Conservation (phyloP, 64 coral and sea anemone genomes). For the Dendrophyllia cribrosa region DNA sequence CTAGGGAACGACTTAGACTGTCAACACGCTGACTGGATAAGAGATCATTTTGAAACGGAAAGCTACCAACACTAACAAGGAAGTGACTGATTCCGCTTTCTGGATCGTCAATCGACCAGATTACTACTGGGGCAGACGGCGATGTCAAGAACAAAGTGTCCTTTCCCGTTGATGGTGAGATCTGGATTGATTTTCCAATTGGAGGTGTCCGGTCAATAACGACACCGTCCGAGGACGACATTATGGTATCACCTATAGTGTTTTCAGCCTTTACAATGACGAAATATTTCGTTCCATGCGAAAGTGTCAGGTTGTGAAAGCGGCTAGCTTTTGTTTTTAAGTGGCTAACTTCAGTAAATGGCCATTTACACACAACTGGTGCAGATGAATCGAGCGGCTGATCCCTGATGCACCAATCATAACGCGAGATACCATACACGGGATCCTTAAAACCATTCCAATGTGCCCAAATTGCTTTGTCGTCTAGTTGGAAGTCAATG, state of each 20-base stretch:
- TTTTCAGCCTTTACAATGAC: conserved; percentile 82
- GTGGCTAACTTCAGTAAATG: conserved; percentile 51
- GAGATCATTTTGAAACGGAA: conserved; percentile 68
- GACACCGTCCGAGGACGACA: conserved; percentile 80
- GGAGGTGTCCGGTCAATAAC: conserved; percentile 77
- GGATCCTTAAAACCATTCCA: conserved; percentile 95
- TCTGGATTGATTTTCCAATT: conserved; percentile 36
- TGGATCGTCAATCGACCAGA: conserved; percentile 76
- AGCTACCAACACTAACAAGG: conserved; percentile 64
- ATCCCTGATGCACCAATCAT: conserved; percentile 90
- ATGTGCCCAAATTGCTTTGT: conserved; percentile 84
- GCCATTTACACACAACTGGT: conserved; percentile 58
- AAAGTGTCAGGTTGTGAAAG: conserved; percentile 84
- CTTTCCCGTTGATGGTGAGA: conserved; percentile 69
- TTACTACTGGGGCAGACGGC: conserved; percentile 75
- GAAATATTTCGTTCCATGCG: conserved; percentile 76
- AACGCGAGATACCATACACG: conserved; percentile 72
- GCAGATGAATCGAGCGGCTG: conserved; percentile 39
- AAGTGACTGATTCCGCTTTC: conserved; percentile 84
- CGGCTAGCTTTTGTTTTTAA: conserved; percentile 45
- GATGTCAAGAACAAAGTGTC: conserved; percentile 67
- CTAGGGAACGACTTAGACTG: conserved; percentile 65
- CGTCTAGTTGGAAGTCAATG: conserved; percentile 87
- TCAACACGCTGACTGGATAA: conserved; percentile 14
- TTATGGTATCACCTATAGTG: conserved; percentile 56